Base-by-base conservation (phyloP, 2,888 invertebrate species). In the Tachina fera region DNA sequence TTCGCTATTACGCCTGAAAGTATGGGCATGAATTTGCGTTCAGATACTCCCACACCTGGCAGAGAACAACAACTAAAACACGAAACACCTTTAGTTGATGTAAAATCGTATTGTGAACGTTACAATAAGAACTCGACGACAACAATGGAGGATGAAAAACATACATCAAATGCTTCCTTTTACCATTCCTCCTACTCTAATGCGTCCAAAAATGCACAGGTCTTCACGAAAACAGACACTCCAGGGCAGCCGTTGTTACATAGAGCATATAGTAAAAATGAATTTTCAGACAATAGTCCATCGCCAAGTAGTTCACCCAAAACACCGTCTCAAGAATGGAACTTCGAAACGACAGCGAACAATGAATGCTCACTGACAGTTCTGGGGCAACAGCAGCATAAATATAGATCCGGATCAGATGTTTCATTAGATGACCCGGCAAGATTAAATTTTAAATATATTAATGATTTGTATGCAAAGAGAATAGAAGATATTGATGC, bases 401-500 rank as follows among this genome's bases (percentile, higher is more conserved):
- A 16, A 68, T 77, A 1, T 67, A 80, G 11, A 43, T 70, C 61
- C 6, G 49, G 22, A 13, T 78, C 60, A 47, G 83, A 60, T 53
- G 16, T 58, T 16, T 75, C 60, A 43, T n/a, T 51, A 6, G 89
- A 89, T 4, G 88, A 88, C 47, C 87, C 89, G 4, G 88, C 88
- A 0, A 70, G 87, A 56, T 87, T 91, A 39, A 90, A 89, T 63
- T 92, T 93, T 65, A 94, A 96, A 31, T 9, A 1, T 81, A 94
- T 96, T 87, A 95, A 95, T 89, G 91, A 92, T 75, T 93, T 95
- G 0, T 96, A 96, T 89, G 94, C 95, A 87, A 93, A 94, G 53
- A 94, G 95, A 83, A 93, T 96, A 91, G 92, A 93, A 49, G 92
- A 94, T 70, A 93, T 96, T 60, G 95, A 95, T 76, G 89, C 90